These are phyloP conservation scores for Scolopax bukidnonensis DNA, from an alignment of 2,797 vertebrate genomes.

Conservation along the genomic window DNA sequence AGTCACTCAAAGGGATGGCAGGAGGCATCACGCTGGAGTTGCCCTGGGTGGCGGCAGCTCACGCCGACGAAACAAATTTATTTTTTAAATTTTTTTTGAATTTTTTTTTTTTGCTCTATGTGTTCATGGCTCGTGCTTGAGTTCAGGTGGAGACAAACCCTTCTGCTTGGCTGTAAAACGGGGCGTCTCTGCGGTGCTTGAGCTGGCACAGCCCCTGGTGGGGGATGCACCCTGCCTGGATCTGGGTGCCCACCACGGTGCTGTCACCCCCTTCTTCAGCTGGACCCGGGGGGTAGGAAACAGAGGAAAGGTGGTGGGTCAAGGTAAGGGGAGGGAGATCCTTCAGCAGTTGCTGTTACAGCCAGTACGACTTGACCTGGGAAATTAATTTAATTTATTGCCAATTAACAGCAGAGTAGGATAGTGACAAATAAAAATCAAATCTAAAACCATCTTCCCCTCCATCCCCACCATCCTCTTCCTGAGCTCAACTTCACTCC, in stretches of 20 bases:
- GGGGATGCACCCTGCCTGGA: background rate
- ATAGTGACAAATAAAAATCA: background rate
- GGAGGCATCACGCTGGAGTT: background rate
- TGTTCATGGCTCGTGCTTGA: background rate
- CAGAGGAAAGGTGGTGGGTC: accelerated
- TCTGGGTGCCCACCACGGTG: accelerated
- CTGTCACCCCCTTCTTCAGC: accelerated
- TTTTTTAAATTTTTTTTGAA: background rate
- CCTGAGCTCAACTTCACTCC: background rate
- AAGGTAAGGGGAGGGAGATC: background rate
- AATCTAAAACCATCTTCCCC: background rate
- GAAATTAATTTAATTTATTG: background rate
- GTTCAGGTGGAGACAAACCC: accelerated
- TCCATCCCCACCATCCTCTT: background rate
- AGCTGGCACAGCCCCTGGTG: background rate
- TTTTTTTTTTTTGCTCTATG: background rate
- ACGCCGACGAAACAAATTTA: background rate
- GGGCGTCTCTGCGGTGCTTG: background rate
- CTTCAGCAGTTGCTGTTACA: accelerated
- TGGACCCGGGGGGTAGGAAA: background rate
- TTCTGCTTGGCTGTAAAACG: background rate
- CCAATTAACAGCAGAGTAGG: background rate
- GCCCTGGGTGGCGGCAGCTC: background rate
- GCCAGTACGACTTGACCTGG: accelerated
- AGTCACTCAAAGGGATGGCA: background rate